phyloP scores from a whole-genome alignment of 1,140 invertebrate species.

The Formica exsecta region DNA sequence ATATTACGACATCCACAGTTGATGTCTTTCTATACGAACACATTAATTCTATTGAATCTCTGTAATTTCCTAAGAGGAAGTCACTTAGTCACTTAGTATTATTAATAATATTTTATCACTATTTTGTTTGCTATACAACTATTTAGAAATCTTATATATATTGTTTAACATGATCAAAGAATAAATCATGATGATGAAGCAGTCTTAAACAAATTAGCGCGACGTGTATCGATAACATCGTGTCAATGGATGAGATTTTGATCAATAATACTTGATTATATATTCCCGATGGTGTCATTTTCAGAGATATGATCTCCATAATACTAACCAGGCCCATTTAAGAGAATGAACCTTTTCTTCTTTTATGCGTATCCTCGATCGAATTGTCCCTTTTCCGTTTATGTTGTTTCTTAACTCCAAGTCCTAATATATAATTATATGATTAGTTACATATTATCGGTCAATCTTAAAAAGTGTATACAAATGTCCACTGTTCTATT shows the following conservation, averaged over 20 bases:
- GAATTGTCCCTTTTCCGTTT: constrained; percentile 60
- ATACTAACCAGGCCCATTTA: constrained; percentile 52
- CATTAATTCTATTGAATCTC: constrained; percentile 48
- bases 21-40: constrained; percentile 2
- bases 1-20: constrained; percentile 2
- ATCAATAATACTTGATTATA: constrained; percentile 79
- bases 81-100: constrained; percentile 35
- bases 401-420: constrained; percentile 37
- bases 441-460: not conserved
- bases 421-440: constrained; percentile 48
- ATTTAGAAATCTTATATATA: constrained; percentile 62
- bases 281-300: constrained; percentile 52
- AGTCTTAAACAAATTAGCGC: constrained; percentile 81
- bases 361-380: constrained; percentile 45
- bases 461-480: not conserved
- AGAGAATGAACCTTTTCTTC: constrained; percentile 63
- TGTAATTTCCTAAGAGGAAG: constrained; percentile 54
- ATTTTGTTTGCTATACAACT: constrained; percentile 65
- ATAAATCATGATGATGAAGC: constrained; percentile 73
- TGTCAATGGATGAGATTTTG: constrained; percentile 67
- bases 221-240: constrained; percentile 58
- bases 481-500: too few relatives aligned
- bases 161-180: constrained; percentile 51
- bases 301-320: constrained; percentile 53
- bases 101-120: constrained; percentile 28